Conservation (phyloP, 2,797 vertebrate species). For the Artibeus lituratus region DNA sequence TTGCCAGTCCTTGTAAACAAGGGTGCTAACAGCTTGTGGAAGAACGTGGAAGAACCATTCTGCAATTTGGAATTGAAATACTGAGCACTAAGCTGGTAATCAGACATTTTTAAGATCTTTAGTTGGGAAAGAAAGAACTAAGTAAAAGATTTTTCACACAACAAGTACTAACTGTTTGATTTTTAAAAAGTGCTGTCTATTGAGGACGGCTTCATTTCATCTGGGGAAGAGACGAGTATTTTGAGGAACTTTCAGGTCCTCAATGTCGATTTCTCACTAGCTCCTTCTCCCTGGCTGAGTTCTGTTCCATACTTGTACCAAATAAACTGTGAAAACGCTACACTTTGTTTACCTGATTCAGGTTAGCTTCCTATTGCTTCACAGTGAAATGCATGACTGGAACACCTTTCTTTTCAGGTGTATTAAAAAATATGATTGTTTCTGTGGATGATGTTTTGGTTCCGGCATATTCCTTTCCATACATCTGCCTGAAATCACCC, state of each 20-base stretch:
- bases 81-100: neutral
- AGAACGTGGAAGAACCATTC: neutral
- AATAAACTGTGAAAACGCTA: neutral
- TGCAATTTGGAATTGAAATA: neutral
- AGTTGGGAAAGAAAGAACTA: neutral
- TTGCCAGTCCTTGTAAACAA: neutral
- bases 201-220: neutral
- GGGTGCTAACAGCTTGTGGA: neutral
- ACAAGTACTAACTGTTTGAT: neutral
- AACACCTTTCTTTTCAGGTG: neutral
- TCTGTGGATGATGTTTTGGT: neutral
- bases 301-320: neutral
- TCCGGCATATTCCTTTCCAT: neutral
- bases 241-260: neutral
- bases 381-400: neutral
- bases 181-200: neutral
- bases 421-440: neutral
- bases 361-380: neutral
- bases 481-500: neutral
- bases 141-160: neutral
- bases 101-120: neutral
- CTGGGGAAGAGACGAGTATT: neutral
- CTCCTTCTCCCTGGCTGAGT: neutral
- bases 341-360: neutral
- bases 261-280: neutral